Percentiles rank a stretch among this genome's conserved stretches.
Evolutionary conservation across 2,888 invertebrate species (phyloP).

Genomic region (Rhorus exstirpatorius): DNA sequence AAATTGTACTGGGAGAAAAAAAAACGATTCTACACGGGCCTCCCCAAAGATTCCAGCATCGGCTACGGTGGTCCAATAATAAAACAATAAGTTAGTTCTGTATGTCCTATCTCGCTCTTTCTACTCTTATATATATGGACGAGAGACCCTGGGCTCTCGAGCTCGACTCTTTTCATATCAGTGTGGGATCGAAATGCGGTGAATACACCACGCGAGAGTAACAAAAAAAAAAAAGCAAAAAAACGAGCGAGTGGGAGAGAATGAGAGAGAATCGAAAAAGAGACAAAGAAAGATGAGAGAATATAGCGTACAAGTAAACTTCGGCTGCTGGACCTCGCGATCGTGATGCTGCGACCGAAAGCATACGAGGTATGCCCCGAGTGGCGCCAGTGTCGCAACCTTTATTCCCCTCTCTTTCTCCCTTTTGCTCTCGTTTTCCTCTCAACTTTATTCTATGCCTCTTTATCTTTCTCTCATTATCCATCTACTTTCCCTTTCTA

Average conservation of each 20-base stretch:
- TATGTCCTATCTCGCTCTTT: conserved; percentile 26
- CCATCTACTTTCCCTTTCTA: conserved; percentile 17
- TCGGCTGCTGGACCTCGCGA: conserved; percentile 56
- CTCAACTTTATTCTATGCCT: conserved; percentile 41
- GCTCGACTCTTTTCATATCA: conserved; percentile 74
- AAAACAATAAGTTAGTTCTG: conserved; percentile 81
- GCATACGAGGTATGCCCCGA: conserved; percentile 76
- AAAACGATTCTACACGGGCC: neutral
- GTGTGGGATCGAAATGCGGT: conserved; percentile 81
- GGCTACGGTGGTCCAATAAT: conserved; percentile 85
- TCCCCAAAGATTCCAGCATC: conserved; percentile 63
- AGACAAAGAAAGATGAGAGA: conserved; percentile 45
- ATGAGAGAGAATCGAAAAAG: conserved; percentile 50
- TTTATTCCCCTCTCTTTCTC: conserved; percentile 17
- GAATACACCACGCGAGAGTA: conserved; percentile 69
- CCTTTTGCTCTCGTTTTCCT: conserved; percentile 55
- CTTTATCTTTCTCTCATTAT: conserved; percentile 47
- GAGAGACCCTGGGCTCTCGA: conserved; percentile 63
- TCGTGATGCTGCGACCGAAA: conserved; percentile 66
- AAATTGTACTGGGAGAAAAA: neutral
- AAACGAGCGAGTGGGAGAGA: conserved; percentile 47
- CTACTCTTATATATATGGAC: conserved; percentile 62
- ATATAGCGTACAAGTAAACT: conserved; percentile 57
- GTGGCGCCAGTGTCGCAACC: conserved; percentile 78
- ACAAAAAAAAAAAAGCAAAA: conserved; percentile 18